phyloP scores from a whole-genome alignment of 2,888 invertebrate species.

The Sarcophaga variegata region DNA sequence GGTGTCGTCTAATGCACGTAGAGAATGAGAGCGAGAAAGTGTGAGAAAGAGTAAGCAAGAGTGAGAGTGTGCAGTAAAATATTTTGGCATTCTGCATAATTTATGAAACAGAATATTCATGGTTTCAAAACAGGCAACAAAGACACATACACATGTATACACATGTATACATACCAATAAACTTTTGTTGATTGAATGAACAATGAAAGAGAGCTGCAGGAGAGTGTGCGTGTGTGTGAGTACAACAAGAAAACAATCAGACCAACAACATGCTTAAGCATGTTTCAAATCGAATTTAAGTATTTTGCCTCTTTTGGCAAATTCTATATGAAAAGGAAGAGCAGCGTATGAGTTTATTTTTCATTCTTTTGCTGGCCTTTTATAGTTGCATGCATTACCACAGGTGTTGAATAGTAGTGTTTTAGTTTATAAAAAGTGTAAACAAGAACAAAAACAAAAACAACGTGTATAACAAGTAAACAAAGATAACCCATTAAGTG shows the following conservation, averaged over 20 bases:
- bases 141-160: not conserved
- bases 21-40: not conserved
- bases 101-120: slow-evolving; percentile 71
- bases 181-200: not conserved
- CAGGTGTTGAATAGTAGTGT: slow-evolving; percentile 58
- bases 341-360: not conserved
- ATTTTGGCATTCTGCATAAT: slow-evolving; percentile 72
- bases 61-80: slow-evolving; percentile 61
- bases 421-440: not conserved
- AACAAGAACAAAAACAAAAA: not conserved
- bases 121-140: slow-evolving; percentile 58
- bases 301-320: slow-evolving; percentile 61
- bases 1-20: not conserved
- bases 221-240: not conserved
- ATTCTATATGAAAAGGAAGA: slow-evolving; percentile 30
- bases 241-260: slow-evolving; percentile 29
- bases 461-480: not conserved
- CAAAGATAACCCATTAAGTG: not conserved
- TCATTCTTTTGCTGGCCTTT: slow-evolving; percentile 5
- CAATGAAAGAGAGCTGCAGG: not conserved
- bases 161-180: too few relatives aligned
- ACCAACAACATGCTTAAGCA: slow-evolving; percentile 34
- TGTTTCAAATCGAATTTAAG: slow-evolving; percentile 65
- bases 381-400: slow-evolving; percentile 40
- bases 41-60: slow-evolving; percentile 27